phyloP scores from a whole-genome alignment of 2,113 vertebrate genomes.

The Eurypyga helias region DNA sequence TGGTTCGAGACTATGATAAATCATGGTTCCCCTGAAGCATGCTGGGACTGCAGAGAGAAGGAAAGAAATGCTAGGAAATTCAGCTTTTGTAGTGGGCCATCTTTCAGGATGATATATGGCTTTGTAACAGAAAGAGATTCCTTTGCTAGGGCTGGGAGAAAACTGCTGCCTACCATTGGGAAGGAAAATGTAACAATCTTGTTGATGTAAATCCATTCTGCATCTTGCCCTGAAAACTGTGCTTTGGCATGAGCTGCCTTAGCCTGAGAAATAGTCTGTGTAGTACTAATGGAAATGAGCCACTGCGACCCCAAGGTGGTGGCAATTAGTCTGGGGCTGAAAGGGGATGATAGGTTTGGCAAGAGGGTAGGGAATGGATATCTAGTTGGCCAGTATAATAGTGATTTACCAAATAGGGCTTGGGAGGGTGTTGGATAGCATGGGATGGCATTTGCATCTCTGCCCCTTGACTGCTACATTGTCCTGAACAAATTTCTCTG shows the following conservation, averaged over 20 bases:
- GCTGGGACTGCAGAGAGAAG: not conserved
- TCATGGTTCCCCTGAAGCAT: not conserved
- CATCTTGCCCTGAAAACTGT: not conserved
- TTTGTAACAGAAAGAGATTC: constrained; percentile 25
- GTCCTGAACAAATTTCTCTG: not conserved
- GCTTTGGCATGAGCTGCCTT: not conserved
- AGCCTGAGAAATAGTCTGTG: not conserved
- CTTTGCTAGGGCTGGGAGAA: constrained; percentile 3
- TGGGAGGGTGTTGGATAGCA: not conserved
- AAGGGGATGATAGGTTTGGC: not conserved
- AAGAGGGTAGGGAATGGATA: not conserved
- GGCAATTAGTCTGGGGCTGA: not conserved
- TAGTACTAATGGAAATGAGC: not conserved
- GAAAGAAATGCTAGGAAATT: constrained; percentile 31
- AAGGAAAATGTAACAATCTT: not conserved
- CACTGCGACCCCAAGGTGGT: not conserved
- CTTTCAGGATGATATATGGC: constrained; percentile 53
- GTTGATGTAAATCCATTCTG: not conserved
- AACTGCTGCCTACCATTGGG: not conserved
- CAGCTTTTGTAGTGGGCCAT: constrained; percentile 41
- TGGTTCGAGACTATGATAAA: constrained; percentile 30
- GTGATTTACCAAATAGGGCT: not conserved
- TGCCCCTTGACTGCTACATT: not conserved
- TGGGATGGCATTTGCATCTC: not conserved
- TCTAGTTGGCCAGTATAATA: not conserved